Evolutionary conservation across 2,113 vertebrate species (phyloP).

Genomic region (Bombycilla garrulus): DNA sequence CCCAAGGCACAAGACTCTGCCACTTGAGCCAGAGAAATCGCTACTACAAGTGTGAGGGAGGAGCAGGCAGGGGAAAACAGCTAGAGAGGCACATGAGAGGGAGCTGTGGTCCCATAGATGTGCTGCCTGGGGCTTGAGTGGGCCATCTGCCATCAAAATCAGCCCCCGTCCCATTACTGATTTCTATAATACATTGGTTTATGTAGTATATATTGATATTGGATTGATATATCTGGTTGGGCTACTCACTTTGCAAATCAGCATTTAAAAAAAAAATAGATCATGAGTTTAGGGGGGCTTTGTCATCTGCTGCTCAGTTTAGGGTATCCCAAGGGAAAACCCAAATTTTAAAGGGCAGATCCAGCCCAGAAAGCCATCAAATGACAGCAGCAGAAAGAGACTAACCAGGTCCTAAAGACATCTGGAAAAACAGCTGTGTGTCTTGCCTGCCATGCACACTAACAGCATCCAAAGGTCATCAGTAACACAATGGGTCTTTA

Average conservation of each 20-base stretch:
- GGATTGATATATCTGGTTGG: neutral
- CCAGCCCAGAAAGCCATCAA: neutral
- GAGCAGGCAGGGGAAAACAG: neutral
- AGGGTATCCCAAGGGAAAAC: neutral
- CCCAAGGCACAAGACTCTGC: constrained; percentile 48
- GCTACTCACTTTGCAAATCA: neutral
- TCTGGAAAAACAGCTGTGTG: neutral
- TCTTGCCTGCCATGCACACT: neutral
- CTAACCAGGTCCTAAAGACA: neutral
- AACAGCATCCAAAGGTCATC: neutral
- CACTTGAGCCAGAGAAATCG: constrained; percentile 24
- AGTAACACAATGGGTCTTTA: neutral
- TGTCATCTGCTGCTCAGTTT: neutral
- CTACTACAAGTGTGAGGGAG: neutral
- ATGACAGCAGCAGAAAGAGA: neutral
- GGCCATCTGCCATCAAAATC: neutral
- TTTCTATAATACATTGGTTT: neutral
- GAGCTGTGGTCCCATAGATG: neutral
- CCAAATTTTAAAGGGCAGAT: neutral
- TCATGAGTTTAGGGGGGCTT: neutral
- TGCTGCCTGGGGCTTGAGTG: fast-evolving
- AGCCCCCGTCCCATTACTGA: neutral
- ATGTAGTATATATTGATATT: neutral
- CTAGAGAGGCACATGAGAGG: neutral
- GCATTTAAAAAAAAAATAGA: neutral